Evolutionary conservation across 2,888 invertebrate genomes (phyloP).

Genomic region (Brachyptera risi): DNA sequence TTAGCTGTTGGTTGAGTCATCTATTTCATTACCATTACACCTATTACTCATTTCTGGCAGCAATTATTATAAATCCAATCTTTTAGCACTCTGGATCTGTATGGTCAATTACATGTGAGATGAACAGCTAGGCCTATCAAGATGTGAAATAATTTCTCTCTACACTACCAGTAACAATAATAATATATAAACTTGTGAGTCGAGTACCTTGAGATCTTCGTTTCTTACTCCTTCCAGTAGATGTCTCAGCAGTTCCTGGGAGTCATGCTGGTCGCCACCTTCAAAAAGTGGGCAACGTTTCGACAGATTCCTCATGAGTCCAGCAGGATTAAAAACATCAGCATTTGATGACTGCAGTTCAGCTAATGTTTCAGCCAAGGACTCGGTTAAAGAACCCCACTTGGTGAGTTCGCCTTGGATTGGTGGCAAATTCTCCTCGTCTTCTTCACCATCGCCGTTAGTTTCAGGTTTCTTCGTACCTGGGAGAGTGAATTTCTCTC

Average conservation of each 20-base stretch:
- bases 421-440: constrained; percentile 8
- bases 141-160: too few relatives aligned
- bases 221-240: constrained; percentile 82
- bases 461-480: too few relatives aligned
- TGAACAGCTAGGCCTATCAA: too few relatives aligned
- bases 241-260: constrained; percentile 90
- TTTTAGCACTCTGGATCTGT: too few relatives aligned
- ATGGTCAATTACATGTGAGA: too few relatives aligned
- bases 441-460: neutral
- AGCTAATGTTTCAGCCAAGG: constrained; percentile 63
- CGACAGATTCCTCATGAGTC: constrained; percentile 26
- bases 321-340: constrained; percentile 25
- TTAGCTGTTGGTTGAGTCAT: too few relatives aligned
- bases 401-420: constrained; percentile 49
- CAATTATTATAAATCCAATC: too few relatives aligned
- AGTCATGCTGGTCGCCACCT: constrained; percentile 94
- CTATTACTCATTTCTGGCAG: too few relatives aligned
- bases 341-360: constrained; percentile 57
- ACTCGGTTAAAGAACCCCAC: constrained; percentile 64
- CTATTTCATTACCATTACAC: too few relatives aligned
- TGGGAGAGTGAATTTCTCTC: constrained; percentile 51
- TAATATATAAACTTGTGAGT: too few relatives aligned
- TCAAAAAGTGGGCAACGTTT: constrained; percentile 70
- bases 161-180: too few relatives aligned
- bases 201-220: constrained; percentile 53